phyloP scores from a whole-genome alignment of 2,888 invertebrate species.

The Acanthococcus lagerstroemiae region DNA sequence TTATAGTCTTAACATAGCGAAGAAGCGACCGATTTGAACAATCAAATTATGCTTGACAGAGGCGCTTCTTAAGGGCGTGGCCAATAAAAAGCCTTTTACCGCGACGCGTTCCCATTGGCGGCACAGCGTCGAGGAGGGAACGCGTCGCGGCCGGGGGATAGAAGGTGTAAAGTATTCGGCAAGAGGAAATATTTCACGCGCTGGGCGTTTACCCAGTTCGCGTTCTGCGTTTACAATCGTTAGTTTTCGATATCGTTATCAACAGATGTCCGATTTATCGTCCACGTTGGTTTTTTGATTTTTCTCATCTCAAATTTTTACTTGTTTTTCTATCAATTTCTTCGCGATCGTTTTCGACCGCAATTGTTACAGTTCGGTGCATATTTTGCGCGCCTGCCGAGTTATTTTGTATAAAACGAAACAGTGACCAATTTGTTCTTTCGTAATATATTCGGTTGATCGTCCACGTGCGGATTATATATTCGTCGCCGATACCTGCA shows the following conservation, averaged over 20 bases:
- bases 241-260: constrained; percentile 9
- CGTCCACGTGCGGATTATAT: too few relatives aligned
- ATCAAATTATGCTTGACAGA: constrained; percentile 24
- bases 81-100: constrained; percentile 22
- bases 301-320: neutral
- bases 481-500: too few relatives aligned
- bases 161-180: constrained; percentile 15
- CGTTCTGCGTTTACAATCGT: constrained; percentile 19
- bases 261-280: constrained; percentile 25
- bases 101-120: constrained; percentile 12
- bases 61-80: constrained; percentile 27
- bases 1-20: constrained; percentile 17
- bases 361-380: too few relatives aligned
- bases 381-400: neutral
- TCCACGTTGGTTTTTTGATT: neutral
- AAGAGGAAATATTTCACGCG: constrained; percentile 24
- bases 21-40: constrained; percentile 30
- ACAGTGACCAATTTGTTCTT: neutral
- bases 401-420: neutral
- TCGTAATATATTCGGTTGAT: too few relatives aligned
- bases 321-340: neutral
- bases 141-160: neutral
- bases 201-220: constrained; percentile 27
- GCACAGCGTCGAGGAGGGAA: constrained; percentile 1
- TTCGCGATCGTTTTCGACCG: too few relatives aligned